Evolutionary conservation across 2,113 vertebrate species (phyloP).

Genomic region (Syngnathus floridae): DNA sequence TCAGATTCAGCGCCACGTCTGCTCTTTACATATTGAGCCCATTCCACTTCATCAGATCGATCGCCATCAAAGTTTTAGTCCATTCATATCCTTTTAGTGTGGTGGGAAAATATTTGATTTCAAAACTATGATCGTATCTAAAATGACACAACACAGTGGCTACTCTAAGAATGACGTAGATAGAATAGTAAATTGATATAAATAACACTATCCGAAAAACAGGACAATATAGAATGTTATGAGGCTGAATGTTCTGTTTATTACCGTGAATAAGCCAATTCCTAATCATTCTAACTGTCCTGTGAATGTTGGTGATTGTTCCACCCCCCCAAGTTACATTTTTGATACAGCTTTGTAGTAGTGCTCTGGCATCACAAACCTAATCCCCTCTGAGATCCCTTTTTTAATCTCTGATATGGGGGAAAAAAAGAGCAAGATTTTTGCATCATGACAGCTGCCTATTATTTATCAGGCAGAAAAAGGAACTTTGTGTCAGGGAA

Average conservation of each 20-base stretch:
- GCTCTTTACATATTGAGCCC: conserved; percentile 91
- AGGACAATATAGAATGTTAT: background rate
- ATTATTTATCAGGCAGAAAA: conserved; percentile 49
- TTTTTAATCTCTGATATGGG: conserved; percentile 71
- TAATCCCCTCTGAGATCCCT: conserved; percentile 64
- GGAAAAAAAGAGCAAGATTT: conserved; percentile 73
- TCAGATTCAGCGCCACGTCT: conserved; percentile 96
- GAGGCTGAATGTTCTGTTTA: conserved; percentile 7
- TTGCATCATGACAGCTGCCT: conserved; percentile 53
- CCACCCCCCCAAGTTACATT: conserved; percentile 49
- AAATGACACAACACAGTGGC: background rate
- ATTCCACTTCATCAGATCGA: conserved; percentile 88
- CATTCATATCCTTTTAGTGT: conserved; percentile 97
- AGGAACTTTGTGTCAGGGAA: conserved; percentile 25
- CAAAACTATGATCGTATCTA: background rate
- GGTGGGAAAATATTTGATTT: background rate
- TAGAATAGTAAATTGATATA: too few species aligned
- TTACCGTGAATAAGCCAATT: conserved; percentile 35
- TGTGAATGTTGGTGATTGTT: conserved; percentile 40
- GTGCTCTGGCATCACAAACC: conserved; percentile 51
- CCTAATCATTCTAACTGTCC: conserved; percentile 37
- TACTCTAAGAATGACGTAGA: background rate
- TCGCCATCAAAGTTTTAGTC: conserved; percentile 88
- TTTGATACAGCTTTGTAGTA: conserved; percentile 58
- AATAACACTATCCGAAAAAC: background rate